phyloP scores from a whole-genome alignment of 1,140 invertebrate genomes.

The Micrasema minimum region DNA sequence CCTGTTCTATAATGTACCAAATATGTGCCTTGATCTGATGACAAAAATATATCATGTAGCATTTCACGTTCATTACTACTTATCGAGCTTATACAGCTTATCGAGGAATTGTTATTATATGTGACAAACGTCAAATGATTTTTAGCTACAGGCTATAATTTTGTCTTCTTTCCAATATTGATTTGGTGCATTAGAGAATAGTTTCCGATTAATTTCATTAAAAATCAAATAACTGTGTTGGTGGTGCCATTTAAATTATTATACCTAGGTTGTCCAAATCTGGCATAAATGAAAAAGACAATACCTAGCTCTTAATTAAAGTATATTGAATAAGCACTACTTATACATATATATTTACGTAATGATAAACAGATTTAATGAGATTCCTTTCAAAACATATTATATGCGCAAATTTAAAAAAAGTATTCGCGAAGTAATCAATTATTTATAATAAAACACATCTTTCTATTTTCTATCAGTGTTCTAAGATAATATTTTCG shows the following conservation, averaged over 20 bases:
- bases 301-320: constrained; percentile 50
- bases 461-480: constrained; percentile 37
- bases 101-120: neutral
- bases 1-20: too few relatives aligned
- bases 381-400: neutral
- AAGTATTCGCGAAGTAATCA: constrained; percentile 37
- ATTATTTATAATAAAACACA: too few relatives aligned
- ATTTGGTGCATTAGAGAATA: neutral
- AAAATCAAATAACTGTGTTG: neutral
- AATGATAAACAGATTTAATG: constrained; percentile 33
- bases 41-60: neutral
- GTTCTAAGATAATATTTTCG: constrained; percentile 38
- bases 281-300: constrained; percentile 50
- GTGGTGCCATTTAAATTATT: constrained; percentile 11
- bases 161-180: neutral
- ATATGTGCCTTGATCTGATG: too few relatives aligned
- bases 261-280: constrained; percentile 28
- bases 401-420: constrained; percentile 24
- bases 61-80: too few relatives aligned
- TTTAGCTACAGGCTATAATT: neutral
- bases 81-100: too few relatives aligned
- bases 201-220: neutral
- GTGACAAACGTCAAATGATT: too few relatives aligned
- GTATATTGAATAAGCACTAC: constrained; percentile 46
- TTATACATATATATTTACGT: constrained; percentile 45